These are phyloP conservation scores for Aphyosemion australe DNA, from an alignment of 2,113 vertebrate species.

Conservation along the genomic window DNA sequence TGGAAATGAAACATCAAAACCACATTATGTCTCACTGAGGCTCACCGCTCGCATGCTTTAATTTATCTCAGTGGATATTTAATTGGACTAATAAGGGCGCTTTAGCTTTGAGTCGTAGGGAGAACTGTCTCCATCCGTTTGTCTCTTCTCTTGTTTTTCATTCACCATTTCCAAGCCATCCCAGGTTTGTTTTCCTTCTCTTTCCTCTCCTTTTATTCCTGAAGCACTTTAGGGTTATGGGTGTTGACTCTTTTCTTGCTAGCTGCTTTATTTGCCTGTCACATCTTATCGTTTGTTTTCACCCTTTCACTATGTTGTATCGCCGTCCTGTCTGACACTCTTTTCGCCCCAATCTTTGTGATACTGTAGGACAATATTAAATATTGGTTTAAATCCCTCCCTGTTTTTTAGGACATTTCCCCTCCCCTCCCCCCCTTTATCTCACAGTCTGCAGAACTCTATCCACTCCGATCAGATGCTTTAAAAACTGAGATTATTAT, in stretches of 20 bases:
- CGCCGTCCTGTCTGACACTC: slow-evolving; percentile 13
- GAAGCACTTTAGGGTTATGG: slow-evolving; percentile 15
- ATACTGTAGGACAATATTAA: slow-evolving; percentile 46
- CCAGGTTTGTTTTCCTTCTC: slow-evolving; percentile 3
- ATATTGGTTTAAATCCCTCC: slow-evolving; percentile 52
- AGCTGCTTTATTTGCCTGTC: slow-evolving; percentile 37
- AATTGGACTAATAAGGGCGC: slow-evolving; percentile 60
- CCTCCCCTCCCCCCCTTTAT: slow-evolving; percentile 49
- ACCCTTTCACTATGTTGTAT: slow-evolving; percentile 22
- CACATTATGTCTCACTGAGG: slow-evolving; percentile 16
- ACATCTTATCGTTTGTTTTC: slow-evolving; percentile 49
- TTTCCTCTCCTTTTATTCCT: slow-evolving; percentile 10
- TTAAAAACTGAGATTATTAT: slow-evolving; percentile 76
- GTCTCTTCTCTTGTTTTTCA: slow-evolving; percentile 23
- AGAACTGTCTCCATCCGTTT: slow-evolving; percentile 42
- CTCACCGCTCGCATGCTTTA: slow-evolving; percentile 41
- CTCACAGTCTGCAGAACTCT: slow-evolving; percentile 74
- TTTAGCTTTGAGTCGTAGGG: slow-evolving; percentile 59
- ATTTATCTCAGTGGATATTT: slow-evolving; percentile 70
- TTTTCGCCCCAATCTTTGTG: slow-evolving; percentile 10
- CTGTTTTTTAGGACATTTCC: slow-evolving; percentile 47
- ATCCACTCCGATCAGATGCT: slow-evolving; percentile 76
- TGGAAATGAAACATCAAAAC: slow-evolving; percentile 14
- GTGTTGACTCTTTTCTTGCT: slow-evolving; percentile 20
- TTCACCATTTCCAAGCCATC: slow-evolving; percentile 16